Percentiles rank a stretch among this genome's conserved stretches.
Evolutionary conservation across 2,113 vertebrate species (phyloP).

Genomic region (human): GRCh38 chr14:45640501-45641000

Average conservation of each 20-base stretch:
- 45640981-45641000: not conserved
- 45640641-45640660: not conserved
- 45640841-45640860: not conserved
- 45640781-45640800: not conserved
- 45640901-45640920: constrained; percentile 24
- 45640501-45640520: not conserved
- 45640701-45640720: constrained; percentile 12
- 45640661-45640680: not conserved
- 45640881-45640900: not conserved
- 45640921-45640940: not conserved
- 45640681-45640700: not conserved
- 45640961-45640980: not conserved
- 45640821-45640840: not conserved
- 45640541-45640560: not conserved
- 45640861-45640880: not conserved
- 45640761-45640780: constrained; percentile 18
- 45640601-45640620: not conserved
- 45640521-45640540: not conserved
- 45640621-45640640: not conserved
- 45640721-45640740: constrained; percentile 5
- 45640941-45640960: not conserved
- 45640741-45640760: not conserved
- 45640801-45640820: not conserved
- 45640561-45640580: not conserved
- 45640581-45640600: not conserved